Evolutionary conservation across 2,888 invertebrate genomes (phyloP), one percentile per base, ranked within the genome.

Genomic region (Leptura quadrifasciata): DNA sequence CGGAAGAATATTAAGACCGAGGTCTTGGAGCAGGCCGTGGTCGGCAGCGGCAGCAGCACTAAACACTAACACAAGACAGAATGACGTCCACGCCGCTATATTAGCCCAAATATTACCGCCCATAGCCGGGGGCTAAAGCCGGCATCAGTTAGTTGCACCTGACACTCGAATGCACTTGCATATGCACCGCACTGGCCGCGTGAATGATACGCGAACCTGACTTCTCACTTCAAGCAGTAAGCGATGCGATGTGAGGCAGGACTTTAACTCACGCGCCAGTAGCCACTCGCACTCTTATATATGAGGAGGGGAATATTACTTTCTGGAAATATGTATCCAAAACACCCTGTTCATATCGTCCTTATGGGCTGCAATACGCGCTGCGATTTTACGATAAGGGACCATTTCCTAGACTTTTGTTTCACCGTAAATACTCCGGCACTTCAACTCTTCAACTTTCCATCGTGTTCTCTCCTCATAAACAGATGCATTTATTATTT

Each of bases 41-140:
- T 85, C 84, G 68, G 84, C 84, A 77, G 80, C 82, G 73, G 76
- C 58, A 52, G 39, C 68, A 83, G 78, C 79, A 82, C 79, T 83
- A 79, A 80, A 78, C 74, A 81, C 76, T 58, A 79, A 81, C 82
- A 88, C 84, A 81, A 86, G 85, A 81, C 55, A 76, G 84, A 86
- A 82, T 78, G 86, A 87, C 84, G 87, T 87, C 87, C 87, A 87
- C 82, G 85, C 86, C 84, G 86, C 85, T 83, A 85, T 83, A 80
- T 83, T 81, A 82, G 84, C 83, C 84, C 84, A 86, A 82, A 84
- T 84, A 81, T 85, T 84, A 85, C 85, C 82, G 86, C 87, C 87
- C 87, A 87, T 86, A 87, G 86, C 87, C 86, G 84, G 85, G 83
- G 84, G 74, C 78, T 85, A 82, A 81, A 84, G 84, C 85, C 85